phyloP scores from a whole-genome alignment of 1,140 invertebrate genomes.

The Macrosteles quadrilineatus region DNA sequence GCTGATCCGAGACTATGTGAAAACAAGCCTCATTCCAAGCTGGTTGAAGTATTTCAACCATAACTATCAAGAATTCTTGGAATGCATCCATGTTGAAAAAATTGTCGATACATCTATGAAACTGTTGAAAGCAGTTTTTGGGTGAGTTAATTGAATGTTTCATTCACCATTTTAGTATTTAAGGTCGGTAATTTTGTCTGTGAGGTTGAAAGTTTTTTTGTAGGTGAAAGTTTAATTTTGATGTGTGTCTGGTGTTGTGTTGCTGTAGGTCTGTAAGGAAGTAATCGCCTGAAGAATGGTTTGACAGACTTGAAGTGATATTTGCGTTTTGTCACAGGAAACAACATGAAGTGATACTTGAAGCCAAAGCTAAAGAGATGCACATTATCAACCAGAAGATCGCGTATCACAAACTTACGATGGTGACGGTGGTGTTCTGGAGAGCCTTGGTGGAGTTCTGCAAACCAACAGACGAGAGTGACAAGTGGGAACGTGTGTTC shows the following conservation, averaged over 20 bases:
- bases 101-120: slow-evolving; percentile 21
- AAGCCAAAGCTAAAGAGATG: background rate
- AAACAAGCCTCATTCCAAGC: slow-evolving; percentile 57
- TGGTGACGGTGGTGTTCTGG: slow-evolving; percentile 1
- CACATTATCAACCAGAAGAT: background rate
- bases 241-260: too few relatives aligned
- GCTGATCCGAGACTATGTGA: slow-evolving; percentile 49
- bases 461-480: slow-evolving; percentile 40
- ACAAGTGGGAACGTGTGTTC: slow-evolving; percentile 47
- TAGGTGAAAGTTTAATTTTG: too few relatives aligned
- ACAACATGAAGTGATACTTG: background rate
- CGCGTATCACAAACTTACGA: background rate
- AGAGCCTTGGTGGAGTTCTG: slow-evolving; percentile 57
- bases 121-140: slow-evolving; percentile 17
- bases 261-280: too few relatives aligned
- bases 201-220: too few relatives aligned
- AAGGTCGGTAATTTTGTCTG: too few relatives aligned
- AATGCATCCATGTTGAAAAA: slow-evolving; percentile 42
- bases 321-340: slow-evolving; percentile 19
- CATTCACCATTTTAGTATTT: too few relatives aligned
- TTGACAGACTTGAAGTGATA: too few relatives aligned
- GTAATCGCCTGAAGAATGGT: too few relatives aligned
- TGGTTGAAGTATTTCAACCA: slow-evolving; percentile 66
- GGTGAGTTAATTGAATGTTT: too few relatives aligned
- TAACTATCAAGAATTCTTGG: slow-evolving; percentile 59